These are phyloP conservation scores for Saturnia japonica DNA, from an alignment of 2,888 invertebrate genomes.

Conservation along the genomic window DNA sequence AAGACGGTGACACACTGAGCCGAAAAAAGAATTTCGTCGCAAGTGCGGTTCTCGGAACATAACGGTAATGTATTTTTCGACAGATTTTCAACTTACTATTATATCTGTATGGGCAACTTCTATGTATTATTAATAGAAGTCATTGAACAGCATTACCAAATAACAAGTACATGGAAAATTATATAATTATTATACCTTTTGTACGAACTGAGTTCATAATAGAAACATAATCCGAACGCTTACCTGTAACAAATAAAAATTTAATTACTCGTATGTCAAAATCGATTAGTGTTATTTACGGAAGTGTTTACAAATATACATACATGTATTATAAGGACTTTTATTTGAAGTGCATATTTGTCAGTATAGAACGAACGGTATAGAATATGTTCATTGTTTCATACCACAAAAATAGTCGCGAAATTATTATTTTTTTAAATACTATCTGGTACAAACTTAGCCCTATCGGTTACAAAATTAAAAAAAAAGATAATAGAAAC, in stretches of 20 bases:
- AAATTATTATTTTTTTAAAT: too few relatives aligned
- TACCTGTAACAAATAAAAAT: constrained; percentile 54
- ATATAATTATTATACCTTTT: constrained; percentile 41
- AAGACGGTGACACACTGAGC: too few relatives aligned
- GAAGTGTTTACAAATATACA: too few relatives aligned
- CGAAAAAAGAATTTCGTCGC: too few relatives aligned
- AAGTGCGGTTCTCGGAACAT: too few relatives aligned
- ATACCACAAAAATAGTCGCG: too few relatives aligned
- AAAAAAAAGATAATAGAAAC: neutral
- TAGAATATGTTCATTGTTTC: too few relatives aligned
- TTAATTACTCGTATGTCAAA: constrained; percentile 24
- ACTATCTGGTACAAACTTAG: too few relatives aligned
- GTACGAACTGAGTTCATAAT: constrained; percentile 27
- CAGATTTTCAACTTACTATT: neutral
- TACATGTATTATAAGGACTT: neutral
- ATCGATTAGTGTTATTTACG: neutral
- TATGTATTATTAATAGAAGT: neutral
- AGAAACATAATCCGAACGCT: constrained; percentile 41
- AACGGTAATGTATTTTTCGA: too few relatives aligned
- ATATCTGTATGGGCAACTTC: neutral
- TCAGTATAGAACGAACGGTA: neutral
- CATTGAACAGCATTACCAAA: neutral
- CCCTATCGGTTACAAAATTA: too few relatives aligned
- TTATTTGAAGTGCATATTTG: neutral
- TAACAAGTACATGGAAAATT: neutral